Conservation (phyloP, 2,113 vertebrate species). For the Bujurquina vittata region DNA sequence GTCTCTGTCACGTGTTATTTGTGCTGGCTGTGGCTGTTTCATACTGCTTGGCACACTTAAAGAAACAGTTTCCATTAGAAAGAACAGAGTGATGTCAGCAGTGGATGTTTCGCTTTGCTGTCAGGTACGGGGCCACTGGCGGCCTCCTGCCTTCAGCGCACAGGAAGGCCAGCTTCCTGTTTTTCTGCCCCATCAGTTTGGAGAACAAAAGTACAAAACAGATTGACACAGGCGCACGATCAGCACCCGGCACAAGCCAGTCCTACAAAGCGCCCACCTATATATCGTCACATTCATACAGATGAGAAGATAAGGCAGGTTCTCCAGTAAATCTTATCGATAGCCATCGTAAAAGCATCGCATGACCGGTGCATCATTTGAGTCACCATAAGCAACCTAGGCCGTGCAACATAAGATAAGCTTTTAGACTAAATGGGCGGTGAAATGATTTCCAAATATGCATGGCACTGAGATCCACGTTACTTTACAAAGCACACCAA, state of each 20-base stretch:
- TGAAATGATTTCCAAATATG: background rate
- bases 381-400: background rate
- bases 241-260: conserved; percentile 22
- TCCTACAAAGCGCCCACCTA: background rate
- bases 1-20: conserved; percentile 24
- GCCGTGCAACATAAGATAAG: background rate
- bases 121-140: background rate
- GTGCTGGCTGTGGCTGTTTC: background rate
- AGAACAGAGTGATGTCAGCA: background rate
- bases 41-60: background rate
- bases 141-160: conserved; percentile 48
- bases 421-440: background rate
- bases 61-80: background rate
- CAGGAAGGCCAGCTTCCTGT: conserved; percentile 81
- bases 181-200: conserved; percentile 70
- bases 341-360: background rate
- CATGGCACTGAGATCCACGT: background rate
- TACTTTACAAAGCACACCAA: background rate
- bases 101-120: background rate
- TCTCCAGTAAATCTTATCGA: conserved; percentile 19
- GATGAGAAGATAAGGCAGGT: background rate
- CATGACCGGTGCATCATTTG: background rate
- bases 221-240: conserved; percentile 44
- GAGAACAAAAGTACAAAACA: conserved; percentile 55
- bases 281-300: background rate